A percentile compares a stretch with the other conserved stretches of the same genome.
Evolutionary conservation across 2,113 vertebrate species (phyloP).

Genomic region (Hyla sarda): DNA sequence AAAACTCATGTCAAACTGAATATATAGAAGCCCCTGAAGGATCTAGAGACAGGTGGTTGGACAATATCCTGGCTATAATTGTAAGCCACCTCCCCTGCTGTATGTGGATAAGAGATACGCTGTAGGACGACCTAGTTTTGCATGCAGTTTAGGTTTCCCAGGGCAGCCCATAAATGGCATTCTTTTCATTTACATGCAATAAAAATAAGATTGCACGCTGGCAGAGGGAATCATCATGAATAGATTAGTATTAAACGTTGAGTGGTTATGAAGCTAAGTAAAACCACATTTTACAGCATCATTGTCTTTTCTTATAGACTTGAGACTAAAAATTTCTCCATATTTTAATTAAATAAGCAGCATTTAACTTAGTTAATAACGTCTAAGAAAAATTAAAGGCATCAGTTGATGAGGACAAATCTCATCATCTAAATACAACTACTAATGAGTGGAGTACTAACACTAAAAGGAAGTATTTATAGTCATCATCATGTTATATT

Average conservation of each 20-base stretch:
- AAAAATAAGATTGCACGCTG: neutral
- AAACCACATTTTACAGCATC: neutral
- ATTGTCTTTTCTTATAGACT: neutral
- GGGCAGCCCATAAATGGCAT: neutral
- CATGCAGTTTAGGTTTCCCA: neutral
- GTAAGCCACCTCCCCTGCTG: neutral
- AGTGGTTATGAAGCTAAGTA: conserved; percentile 3
- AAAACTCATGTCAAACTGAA: neutral
- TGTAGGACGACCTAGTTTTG: neutral
- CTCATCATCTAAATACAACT: neutral
- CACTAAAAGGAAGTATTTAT: neutral
- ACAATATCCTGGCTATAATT: neutral
- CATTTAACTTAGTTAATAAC: neutral
- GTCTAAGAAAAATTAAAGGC: neutral
- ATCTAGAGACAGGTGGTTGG: neutral
- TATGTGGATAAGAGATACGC: neutral
- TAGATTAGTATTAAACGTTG: neutral
- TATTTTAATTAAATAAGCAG: neutral
- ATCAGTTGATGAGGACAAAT: neutral
- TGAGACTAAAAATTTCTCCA: conserved; percentile 1
- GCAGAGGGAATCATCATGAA: neutral
- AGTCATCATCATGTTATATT: neutral
- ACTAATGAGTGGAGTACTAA: neutral
- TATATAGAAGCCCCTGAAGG: neutral
- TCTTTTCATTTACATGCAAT: conserved; percentile 20